A percentile compares a stretch with the other conserved stretches of the same genome.
phyloP scores from a whole-genome alignment of 2,888 invertebrate genomes.

The Drosophila phalerata region DNA sequence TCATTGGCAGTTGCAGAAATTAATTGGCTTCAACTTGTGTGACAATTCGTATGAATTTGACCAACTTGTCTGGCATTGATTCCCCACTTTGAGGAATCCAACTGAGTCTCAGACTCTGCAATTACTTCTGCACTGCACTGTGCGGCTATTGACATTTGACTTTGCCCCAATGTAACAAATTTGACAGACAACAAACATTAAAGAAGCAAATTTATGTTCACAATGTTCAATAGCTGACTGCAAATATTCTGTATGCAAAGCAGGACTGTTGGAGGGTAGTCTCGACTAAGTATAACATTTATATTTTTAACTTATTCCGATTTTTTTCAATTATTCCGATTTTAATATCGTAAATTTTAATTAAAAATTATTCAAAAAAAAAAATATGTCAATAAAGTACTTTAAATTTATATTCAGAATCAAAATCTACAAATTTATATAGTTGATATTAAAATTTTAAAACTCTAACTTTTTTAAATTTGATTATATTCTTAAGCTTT shows the following conservation, averaged over 20 bases:
- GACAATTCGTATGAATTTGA: constrained; percentile 40
- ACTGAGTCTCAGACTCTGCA: constrained; percentile 11
- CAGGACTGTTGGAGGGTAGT: background rate
- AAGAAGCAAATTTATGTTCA: constrained; percentile 32
- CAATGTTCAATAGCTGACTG: constrained; percentile 6
- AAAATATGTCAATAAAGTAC: background rate
- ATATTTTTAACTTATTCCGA: background rate
- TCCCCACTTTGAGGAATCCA: constrained; percentile 6
- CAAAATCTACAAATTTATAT: too few relatives aligned
- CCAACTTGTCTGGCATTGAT: constrained; percentile 38
- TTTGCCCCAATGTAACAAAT: constrained; percentile 19
- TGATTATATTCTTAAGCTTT: too few relatives aligned
- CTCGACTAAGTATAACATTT: background rate
- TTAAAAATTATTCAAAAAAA: too few relatives aligned
- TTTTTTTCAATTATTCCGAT: too few relatives aligned
- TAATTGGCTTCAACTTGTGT: constrained; percentile 62
- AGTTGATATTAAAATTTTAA: too few relatives aligned
- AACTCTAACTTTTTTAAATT: too few relatives aligned
- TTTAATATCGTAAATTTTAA: background rate
- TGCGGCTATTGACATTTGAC: constrained; percentile 67
- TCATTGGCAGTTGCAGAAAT: constrained; percentile 48
- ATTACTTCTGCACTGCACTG: constrained; percentile 25
- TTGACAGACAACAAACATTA: constrained; percentile 31
- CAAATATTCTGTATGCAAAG: constrained; percentile 6
- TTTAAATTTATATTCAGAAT: too few relatives aligned